Percentiles rank a stretch among this genome's conserved stretches.
Conservation (phyloP, 1,140 invertebrate species). For the Drosophila punjabiensis region DNA sequence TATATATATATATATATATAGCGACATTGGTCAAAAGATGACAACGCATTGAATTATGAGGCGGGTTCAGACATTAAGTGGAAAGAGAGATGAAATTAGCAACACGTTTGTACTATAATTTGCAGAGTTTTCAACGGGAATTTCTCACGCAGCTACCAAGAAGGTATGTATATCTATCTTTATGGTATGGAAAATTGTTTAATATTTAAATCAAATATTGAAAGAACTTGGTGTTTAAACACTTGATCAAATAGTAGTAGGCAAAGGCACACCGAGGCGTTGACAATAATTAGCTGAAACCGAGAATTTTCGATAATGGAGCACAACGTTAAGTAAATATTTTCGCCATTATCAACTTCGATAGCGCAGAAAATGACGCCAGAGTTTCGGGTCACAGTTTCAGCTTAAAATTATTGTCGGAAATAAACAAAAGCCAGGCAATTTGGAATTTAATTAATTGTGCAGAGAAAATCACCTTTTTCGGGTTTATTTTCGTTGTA, state of each 20-base stretch:
- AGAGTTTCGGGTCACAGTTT: slow-evolving; percentile 20
- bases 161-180: background rate
- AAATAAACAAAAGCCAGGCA: slow-evolving; percentile 32
- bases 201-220: slow-evolving; percentile 55
- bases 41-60: slow-evolving; percentile 52
- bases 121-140: slow-evolving; percentile 27
- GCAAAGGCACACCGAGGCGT: background rate
- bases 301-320: slow-evolving; percentile 46
- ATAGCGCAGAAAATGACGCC: slow-evolving; percentile 44
- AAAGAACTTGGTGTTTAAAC: slow-evolving; percentile 38
- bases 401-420: slow-evolving; percentile 11
- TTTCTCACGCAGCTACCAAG: slow-evolving; percentile 41
- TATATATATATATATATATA: slow-evolving; percentile 2
- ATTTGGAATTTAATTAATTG: slow-evolving; percentile 54
- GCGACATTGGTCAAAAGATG: slow-evolving; percentile 36
- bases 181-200: slow-evolving; percentile 14
- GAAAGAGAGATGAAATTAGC: slow-evolving; percentile 51
- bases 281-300: slow-evolving; percentile 68
- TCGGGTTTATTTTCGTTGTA: slow-evolving; percentile 3
- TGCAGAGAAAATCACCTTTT: background rate
- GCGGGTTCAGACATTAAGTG: slow-evolving; percentile 14
- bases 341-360: slow-evolving; percentile 35
- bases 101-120: slow-evolving; percentile 54
- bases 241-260: slow-evolving; percentile 68
- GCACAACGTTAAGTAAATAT: slow-evolving; percentile 58